Evolutionary conservation across 2,797 vertebrate species (phyloP).

Genomic region (Muscicapa comitata): DNA sequence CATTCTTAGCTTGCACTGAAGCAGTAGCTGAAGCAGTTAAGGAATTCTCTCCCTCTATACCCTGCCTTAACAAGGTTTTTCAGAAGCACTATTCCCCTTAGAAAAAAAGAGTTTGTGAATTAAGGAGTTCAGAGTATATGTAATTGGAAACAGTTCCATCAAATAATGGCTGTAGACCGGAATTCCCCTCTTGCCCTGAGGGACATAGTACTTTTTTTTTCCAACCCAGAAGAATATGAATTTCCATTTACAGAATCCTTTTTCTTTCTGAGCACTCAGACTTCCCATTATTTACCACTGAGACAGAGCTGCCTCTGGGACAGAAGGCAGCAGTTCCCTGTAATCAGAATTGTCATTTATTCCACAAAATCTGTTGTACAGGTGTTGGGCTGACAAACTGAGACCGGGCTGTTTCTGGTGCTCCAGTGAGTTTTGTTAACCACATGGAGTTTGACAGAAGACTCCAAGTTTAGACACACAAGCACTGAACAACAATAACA

Average conservation of each 20-base stretch:
- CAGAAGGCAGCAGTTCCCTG: background rate
- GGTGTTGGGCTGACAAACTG: background rate
- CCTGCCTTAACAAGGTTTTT: background rate
- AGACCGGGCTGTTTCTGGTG: background rate
- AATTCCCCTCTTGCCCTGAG: conserved; percentile 5
- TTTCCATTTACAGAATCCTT: background rate
- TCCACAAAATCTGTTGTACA: background rate
- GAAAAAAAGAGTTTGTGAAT: background rate
- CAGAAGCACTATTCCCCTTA: background rate
- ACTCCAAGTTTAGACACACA: background rate
- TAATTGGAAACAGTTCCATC: conserved; percentile 9
- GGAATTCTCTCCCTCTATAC: background rate
- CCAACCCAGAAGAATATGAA: background rate
- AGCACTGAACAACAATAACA: background rate
- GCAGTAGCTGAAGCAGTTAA: background rate
- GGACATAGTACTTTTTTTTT: background rate
- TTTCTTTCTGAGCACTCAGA: background rate
- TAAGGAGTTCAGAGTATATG: background rate
- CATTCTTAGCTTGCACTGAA: background rate
- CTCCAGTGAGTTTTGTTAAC: background rate
- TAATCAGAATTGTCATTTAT: background rate
- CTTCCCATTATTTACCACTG: background rate
- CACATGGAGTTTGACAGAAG: background rate
- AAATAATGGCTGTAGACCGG: background rate
- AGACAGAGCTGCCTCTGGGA: background rate